These are phyloP conservation scores for Ganaspis sp. DNA, from an alignment of 1,140 invertebrate genomes.

Conservation along the genomic window DNA sequence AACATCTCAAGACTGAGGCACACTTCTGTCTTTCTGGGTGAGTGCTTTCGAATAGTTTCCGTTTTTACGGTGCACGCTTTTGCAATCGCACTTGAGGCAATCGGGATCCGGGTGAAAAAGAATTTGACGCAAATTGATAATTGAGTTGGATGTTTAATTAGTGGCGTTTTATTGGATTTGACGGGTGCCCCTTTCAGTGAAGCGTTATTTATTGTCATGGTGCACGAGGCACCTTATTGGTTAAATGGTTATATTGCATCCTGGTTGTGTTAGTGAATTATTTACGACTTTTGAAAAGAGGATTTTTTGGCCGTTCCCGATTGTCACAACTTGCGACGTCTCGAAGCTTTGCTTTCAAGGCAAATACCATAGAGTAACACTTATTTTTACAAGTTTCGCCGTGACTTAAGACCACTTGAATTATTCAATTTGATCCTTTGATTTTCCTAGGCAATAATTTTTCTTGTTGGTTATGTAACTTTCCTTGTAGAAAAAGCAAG, in stretches of 20 bases:
- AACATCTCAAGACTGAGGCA: conserved; percentile 30
- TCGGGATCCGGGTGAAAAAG: background rate
- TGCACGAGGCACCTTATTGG: conserved; percentile 29
- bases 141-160: background rate
- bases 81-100: conserved; percentile 18
- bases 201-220: conserved; percentile 31
- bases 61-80: conserved; percentile 17
- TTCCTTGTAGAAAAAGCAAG: conserved; percentile 24
- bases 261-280: conserved; percentile 38
- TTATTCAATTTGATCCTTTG: conserved; percentile 32
- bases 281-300: conserved; percentile 56
- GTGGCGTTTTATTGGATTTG: conserved; percentile 7
- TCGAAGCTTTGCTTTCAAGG: conserved; percentile 22
- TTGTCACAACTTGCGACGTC: conserved; percentile 15
- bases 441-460: conserved; percentile 26
- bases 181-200: conserved; percentile 15
- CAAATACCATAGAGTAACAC: background rate
- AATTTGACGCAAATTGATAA: background rate
- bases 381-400: conserved; percentile 48
- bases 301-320: background rate
- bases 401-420: conserved; percentile 71
- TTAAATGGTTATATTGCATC: conserved; percentile 31
- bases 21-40: conserved; percentile 12
- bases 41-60: conserved; percentile 13
- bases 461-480: conserved; percentile 29